phyloP scores from a whole-genome alignment of 1,140 invertebrate species.

The Carcinoscorpius rotundicauda region DNA sequence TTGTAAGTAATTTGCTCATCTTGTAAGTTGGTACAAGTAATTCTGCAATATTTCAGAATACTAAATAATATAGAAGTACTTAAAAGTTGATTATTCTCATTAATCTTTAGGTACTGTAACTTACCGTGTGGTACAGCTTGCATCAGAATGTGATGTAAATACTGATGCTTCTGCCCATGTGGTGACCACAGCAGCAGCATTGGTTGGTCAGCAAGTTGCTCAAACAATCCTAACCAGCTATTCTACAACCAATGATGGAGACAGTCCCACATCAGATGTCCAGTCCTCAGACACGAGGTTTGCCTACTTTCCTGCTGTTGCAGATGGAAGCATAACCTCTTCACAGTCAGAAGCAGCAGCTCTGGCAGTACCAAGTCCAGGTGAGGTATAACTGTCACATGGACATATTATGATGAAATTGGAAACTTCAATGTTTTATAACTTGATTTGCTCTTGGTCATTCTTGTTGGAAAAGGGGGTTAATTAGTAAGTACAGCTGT shows the following conservation, averaged over 20 bases:
- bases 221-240: constrained; percentile 34
- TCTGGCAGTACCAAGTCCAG: constrained; percentile 17
- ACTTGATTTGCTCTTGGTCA: too few species aligned
- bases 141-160: constrained; percentile 29
- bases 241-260: constrained; percentile 24
- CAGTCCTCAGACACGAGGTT: background rate
- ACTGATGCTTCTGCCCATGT: constrained; percentile 29
- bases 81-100: too few species aligned
- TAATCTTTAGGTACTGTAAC: constrained; percentile 30
- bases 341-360: background rate
- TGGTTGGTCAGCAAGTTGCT: constrained; percentile 26
- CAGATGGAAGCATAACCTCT: background rate
- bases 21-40: too few species aligned
- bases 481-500: too few species aligned
- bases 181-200: constrained; percentile 29
- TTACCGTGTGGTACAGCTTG: constrained; percentile 44
- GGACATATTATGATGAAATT: too few species aligned
- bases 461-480: too few species aligned
- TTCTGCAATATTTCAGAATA: too few species aligned
- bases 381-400: constrained; percentile 13
- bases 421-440: too few species aligned
- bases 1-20: too few species aligned
- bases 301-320: background rate
- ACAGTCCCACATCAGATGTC: constrained; percentile 21
- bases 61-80: too few species aligned